Percentiles rank a stretch among this genome's conserved stretches.
Conservation (phyloP, 2,888 invertebrate genomes). For the Imbricaverruca yamaguchii region DNA sequence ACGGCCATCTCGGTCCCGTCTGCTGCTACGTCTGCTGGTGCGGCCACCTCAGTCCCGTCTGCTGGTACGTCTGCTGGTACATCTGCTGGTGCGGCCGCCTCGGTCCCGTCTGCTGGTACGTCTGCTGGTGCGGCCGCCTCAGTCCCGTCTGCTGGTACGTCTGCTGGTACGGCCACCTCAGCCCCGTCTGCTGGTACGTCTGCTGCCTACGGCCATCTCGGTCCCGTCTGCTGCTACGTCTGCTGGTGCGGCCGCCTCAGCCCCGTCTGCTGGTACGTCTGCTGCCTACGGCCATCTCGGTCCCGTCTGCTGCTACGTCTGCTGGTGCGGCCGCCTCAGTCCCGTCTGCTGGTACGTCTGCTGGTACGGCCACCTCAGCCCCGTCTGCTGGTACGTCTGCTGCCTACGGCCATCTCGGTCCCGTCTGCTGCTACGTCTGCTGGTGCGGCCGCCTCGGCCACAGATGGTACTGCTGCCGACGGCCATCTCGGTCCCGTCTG, state of each 20-base stretch:
- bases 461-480: too few species aligned
- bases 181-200: too few species aligned
- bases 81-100: too few species aligned
- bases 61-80: not conserved
- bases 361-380: too few species aligned
- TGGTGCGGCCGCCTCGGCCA: too few species aligned
- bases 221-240: slow-evolving; percentile 52
- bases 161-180: too few species aligned
- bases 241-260: not conserved
- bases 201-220: slow-evolving; percentile 62
- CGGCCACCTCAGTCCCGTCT: not conserved
- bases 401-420: not conserved
- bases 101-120: slow-evolving; percentile 48
- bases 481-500: not conserved
- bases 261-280: not conserved
- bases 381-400: too few species aligned
- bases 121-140: not conserved
- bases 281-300: slow-evolving; percentile 56
- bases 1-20: slow-evolving; percentile 60
- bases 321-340: not conserved
- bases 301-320: slow-evolving; percentile 51
- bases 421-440: not conserved
- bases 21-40: slow-evolving; percentile 47
- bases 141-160: not conserved
- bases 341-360: not conserved